phyloP scores from a whole-genome alignment of 2,113 vertebrate genomes.

The Actinemys pallida region DNA sequence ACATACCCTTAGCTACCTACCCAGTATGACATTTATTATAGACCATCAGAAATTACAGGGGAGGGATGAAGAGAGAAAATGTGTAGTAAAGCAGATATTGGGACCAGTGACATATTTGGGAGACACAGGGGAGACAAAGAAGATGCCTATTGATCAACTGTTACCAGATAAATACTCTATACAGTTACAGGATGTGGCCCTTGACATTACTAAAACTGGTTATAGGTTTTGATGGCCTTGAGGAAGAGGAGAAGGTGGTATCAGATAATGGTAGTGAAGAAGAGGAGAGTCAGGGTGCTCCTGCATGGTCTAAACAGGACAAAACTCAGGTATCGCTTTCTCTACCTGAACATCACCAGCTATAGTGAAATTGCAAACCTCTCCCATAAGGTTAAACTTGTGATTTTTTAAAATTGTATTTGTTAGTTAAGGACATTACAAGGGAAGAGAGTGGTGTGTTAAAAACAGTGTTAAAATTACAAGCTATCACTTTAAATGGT shows the following conservation, averaged over 20 bases:
- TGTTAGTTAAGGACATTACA: not conserved
- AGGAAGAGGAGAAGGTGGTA: not conserved
- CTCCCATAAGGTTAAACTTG: not conserved
- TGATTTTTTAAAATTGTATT: not conserved
- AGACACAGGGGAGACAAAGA: not conserved
- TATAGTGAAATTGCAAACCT: not conserved
- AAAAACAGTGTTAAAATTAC: not conserved
- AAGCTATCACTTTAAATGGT: not conserved
- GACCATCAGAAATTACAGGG: not conserved
- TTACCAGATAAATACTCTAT: not conserved
- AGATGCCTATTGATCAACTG: not conserved
- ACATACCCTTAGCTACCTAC: not conserved
- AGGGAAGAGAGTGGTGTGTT: not conserved
- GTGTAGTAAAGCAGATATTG: not conserved
- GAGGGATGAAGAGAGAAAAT: not conserved
- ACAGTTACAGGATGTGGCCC: not conserved
- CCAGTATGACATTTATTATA: not conserved
- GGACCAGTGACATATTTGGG: not conserved
- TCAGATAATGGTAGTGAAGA: not conserved
- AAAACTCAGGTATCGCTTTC: not conserved
- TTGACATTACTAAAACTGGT: not conserved
- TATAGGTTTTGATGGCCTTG: not conserved
- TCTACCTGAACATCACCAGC: not conserved
- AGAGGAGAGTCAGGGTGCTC: not conserved
- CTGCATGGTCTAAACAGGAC: not conserved